Evolutionary conservation across 2,888 invertebrate genomes (phyloP).

Genomic region (Kuschelorhynchus macadamiae): DNA sequence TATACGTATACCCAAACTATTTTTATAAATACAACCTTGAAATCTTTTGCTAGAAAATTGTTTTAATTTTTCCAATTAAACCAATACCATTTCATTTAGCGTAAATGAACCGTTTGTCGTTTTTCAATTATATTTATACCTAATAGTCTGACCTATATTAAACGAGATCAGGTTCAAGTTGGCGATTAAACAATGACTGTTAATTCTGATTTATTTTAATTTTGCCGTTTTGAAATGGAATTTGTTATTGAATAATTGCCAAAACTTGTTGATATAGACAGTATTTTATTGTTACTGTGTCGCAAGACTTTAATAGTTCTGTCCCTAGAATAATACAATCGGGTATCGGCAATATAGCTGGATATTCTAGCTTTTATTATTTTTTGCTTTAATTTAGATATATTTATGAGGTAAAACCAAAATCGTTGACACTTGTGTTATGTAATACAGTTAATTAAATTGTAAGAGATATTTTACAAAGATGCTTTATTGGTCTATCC

Average conservation of each 20-base stretch:
- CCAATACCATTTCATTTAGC: constrained; percentile 5
- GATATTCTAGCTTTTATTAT: too few relatives aligned
- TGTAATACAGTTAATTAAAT: too few relatives aligned
- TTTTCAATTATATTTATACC: constrained; percentile 21
- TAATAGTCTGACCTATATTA: constrained; percentile 13
- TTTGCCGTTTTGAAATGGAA: constrained; percentile 26
- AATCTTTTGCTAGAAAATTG: constrained; percentile 1
- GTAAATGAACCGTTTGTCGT: constrained; percentile 7
- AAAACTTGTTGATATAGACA: constrained; percentile 6
- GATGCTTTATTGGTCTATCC: too few relatives aligned
- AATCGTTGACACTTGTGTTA: too few relatives aligned
- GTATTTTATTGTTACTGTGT: too few relatives aligned
- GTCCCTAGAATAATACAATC: too few relatives aligned
- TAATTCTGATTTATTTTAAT: constrained; percentile 29
- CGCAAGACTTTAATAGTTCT: too few relatives aligned
- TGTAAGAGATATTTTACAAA: too few relatives aligned
- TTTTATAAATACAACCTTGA: background rate
- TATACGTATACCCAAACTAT: too few relatives aligned
- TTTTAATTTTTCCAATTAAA: constrained; percentile 15
- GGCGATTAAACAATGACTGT: constrained; percentile 11
- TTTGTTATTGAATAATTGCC: constrained; percentile 35
- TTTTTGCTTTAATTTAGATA: too few relatives aligned
- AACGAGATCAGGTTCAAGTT: constrained; percentile 40
- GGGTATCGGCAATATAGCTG: too few relatives aligned
- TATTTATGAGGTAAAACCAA: too few relatives aligned